Conservation (phyloP, 2,888 invertebrate species). For the Cryptocheilus praepositus region DNA sequence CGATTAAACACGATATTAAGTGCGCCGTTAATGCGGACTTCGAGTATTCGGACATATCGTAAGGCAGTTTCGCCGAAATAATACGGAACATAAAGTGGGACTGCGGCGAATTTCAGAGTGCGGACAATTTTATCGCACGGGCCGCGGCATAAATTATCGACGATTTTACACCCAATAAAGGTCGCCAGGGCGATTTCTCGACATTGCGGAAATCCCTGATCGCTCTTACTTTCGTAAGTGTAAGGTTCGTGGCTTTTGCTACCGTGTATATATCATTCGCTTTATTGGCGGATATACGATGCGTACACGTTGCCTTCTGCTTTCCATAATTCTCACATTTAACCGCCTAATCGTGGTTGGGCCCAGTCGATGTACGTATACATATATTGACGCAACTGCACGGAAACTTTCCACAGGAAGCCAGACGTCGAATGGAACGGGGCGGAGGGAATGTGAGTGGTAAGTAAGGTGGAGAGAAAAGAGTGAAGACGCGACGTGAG, state of each 20-base stretch:
- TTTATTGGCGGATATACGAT: constrained; percentile 39
- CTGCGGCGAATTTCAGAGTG: too few relatives aligned
- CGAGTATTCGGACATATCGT: too few relatives aligned
- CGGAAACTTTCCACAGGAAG: constrained; percentile 57
- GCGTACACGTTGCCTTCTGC: constrained; percentile 39
- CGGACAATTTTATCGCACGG: neutral
- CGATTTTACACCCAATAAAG: constrained; percentile 43
- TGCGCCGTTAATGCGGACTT: too few relatives aligned
- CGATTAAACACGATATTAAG: too few relatives aligned
- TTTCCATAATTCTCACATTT: constrained; percentile 69
- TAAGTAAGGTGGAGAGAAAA: constrained; percentile 1
- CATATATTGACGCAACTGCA: constrained; percentile 49
- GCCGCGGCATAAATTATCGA: constrained; percentile 30
- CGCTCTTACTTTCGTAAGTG: constrained; percentile 26
- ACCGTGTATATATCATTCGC: constrained; percentile 33
- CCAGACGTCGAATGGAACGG: constrained; percentile 10
- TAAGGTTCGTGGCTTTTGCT: constrained; percentile 16
- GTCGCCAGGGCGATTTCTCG: constrained; percentile 29
- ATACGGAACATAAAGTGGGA: too few relatives aligned
- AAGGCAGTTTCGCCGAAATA: too few relatives aligned
- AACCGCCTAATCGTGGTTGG: constrained; percentile 56
- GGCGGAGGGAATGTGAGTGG: constrained; percentile 14
- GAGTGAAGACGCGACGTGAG: neutral
- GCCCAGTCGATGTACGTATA: constrained; percentile 27
- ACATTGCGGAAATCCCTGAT: constrained; percentile 22